These are phyloP conservation scores for Pyrocoelia pectoralis DNA, from an alignment of 2,888 invertebrate genomes.

Conservation along the genomic window DNA sequence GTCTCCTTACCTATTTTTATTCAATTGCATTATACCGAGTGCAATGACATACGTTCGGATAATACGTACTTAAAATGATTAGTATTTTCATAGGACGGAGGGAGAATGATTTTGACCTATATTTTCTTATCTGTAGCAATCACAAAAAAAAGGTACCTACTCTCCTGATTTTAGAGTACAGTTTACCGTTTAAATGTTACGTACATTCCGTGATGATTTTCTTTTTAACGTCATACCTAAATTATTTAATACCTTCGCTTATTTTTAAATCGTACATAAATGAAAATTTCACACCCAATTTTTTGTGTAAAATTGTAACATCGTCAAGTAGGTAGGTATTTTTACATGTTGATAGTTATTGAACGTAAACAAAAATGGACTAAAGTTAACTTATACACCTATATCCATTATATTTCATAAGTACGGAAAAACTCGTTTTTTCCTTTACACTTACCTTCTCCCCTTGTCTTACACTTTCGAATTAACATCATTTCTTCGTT, in stretches of 20 bases:
- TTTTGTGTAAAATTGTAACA: too few relatives aligned
- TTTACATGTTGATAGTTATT: too few relatives aligned
- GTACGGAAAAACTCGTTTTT: neutral
- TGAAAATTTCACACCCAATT: neutral
- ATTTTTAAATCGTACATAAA: neutral
- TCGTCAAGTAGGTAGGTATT: too few relatives aligned
- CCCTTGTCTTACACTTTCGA: neutral
- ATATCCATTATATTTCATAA: too few relatives aligned
- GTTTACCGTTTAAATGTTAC: neutral
- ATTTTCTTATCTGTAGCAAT: slow-evolving; percentile 21
- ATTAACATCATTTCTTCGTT: neutral
- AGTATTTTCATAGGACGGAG: slow-evolving; percentile 18
- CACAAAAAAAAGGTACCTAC: slow-evolving; percentile 10
- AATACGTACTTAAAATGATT: neutral
- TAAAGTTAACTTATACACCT: too few relatives aligned
- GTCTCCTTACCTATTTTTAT: neutral
- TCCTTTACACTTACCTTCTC: neutral
- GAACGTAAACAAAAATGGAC: too few relatives aligned
- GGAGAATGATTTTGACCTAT: slow-evolving; percentile 26
- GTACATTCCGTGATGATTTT: neutral
- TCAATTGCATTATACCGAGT: neutral
- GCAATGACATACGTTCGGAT: neutral
- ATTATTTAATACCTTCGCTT: neutral
- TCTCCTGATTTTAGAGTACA: neutral
- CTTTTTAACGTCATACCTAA: neutral